Conservation (phyloP, 2,113 vertebrate genomes). For the Synodontis membranacea region DNA sequence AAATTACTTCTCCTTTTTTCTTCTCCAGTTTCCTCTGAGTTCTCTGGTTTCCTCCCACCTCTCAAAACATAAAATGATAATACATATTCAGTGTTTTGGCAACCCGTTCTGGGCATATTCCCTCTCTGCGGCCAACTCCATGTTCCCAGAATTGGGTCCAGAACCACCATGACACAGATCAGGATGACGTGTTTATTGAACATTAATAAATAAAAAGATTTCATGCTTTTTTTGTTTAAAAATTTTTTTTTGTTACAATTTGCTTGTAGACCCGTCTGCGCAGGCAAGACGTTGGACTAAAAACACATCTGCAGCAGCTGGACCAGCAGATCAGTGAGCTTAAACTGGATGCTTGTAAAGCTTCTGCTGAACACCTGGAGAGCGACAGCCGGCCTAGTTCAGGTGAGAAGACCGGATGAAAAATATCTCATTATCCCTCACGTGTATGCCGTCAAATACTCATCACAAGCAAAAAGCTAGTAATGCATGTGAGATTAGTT, state of each 20-base stretch:
- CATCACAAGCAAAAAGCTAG: background rate
- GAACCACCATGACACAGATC: background rate
- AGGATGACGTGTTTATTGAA: background rate
- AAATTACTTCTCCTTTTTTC: background rate
- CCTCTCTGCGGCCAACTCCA: background rate
- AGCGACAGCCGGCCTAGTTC: constrained; percentile 95
- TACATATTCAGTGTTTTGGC: too few species aligned
- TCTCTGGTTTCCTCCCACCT: background rate
- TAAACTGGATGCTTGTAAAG: constrained; percentile 82
- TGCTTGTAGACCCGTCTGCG: constrained; percentile 78
- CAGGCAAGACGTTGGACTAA: constrained; percentile 85
- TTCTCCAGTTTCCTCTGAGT: background rate
- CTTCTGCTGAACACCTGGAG: constrained; percentile 81
- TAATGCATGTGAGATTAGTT: background rate
- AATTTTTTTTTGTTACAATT: too few species aligned
- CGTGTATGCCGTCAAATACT: background rate
- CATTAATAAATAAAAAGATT: background rate
- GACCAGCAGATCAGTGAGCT: constrained; percentile 89
- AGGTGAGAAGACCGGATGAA: constrained; percentile 68
- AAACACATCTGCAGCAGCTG: constrained; percentile 87
- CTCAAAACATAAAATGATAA: too few species aligned
- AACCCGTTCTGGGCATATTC: background rate
- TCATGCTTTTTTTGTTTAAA: background rate
- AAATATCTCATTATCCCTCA: background rate
- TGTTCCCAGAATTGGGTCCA: background rate